These are phyloP conservation scores for Tanytarsus gracilentus DNA, from an alignment of 2,888 invertebrate species.

Conservation along the genomic window DNA sequence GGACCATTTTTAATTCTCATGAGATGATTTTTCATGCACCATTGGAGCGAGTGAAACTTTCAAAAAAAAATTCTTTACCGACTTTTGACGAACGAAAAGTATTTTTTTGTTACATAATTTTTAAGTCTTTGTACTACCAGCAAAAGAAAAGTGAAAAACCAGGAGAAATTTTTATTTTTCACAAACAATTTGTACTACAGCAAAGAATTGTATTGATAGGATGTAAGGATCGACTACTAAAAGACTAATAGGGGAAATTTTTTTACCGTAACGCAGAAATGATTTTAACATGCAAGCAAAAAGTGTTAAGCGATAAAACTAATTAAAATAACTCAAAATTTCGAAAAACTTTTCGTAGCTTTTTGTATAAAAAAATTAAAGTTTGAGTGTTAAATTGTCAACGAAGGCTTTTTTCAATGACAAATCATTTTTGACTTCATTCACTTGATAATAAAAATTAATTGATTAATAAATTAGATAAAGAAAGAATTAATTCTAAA, in stretches of 20 bases:
- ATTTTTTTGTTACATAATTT: conserved; percentile 23
- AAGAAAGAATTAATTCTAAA: too few relatives aligned
- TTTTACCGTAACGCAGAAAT: conserved; percentile 3
- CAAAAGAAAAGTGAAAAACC: background rate
- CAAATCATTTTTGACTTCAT: background rate
- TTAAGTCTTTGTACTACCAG: conserved; percentile 14
- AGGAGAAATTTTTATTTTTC: background rate
- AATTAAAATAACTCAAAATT: too few relatives aligned
- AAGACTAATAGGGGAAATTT: conserved; percentile 15
- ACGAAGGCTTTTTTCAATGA: too few relatives aligned
- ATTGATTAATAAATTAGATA: background rate
- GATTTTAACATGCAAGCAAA: background rate
- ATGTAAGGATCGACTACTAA: background rate
- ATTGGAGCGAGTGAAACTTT: background rate
- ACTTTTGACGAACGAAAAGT: background rate
- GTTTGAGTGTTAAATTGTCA: too few relatives aligned
- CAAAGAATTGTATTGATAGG: background rate
- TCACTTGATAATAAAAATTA: background rate
- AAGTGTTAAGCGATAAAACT: too few relatives aligned
- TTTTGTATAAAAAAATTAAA: too few relatives aligned
- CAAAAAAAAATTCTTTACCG: background rate
- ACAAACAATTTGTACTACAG: background rate
- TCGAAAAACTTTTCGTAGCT: too few relatives aligned
- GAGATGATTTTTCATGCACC: conserved; percentile 7
- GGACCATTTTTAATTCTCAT: conserved; percentile 26